Percentiles rank a stretch among this genome's conserved stretches.
These are phyloP conservation scores for Scaptodrosophila lebanonensis DNA, from an alignment of 1,140 invertebrate species.

Conservation along the genomic window DNA sequence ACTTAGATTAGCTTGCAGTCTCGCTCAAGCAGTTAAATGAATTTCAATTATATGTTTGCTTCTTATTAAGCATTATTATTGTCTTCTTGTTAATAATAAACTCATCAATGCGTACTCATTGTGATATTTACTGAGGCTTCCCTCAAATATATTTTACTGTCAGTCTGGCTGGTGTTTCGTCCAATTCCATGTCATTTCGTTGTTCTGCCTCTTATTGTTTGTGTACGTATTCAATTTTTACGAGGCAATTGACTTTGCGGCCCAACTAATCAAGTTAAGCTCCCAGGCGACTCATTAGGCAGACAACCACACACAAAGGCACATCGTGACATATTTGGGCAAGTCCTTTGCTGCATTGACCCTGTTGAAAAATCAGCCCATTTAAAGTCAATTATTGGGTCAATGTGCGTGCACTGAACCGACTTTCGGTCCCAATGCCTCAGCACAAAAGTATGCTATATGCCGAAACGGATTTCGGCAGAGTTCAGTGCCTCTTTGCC, in stretches of 20 bases:
- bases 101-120: too few species aligned
- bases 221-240: constrained; percentile 7
- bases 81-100: too few species aligned
- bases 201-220: too few species aligned
- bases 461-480: constrained; percentile 33
- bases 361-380: not conserved
- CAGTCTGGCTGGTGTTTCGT: too few species aligned
- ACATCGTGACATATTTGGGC: constrained; percentile 1
- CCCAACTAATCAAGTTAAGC: not conserved
- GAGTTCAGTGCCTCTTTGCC: constrained; percentile 23
- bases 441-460: constrained; percentile 54
- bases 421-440: constrained; percentile 28
- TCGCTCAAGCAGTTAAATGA: not conserved
- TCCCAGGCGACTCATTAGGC: not conserved
- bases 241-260: not conserved
- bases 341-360: too few species aligned
- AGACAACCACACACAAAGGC: not conserved
- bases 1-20: too few species aligned
- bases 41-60: not conserved
- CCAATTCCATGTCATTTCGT: too few species aligned
- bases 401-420: constrained; percentile 58
- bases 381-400: constrained; percentile 53
- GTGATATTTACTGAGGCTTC: too few species aligned
- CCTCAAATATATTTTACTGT: too few species aligned
- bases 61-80: constrained; percentile 1